These are phyloP conservation scores for Anseranas semipalmata DNA, from an alignment of 2,113 vertebrate species.

Conservation along the genomic window DNA sequence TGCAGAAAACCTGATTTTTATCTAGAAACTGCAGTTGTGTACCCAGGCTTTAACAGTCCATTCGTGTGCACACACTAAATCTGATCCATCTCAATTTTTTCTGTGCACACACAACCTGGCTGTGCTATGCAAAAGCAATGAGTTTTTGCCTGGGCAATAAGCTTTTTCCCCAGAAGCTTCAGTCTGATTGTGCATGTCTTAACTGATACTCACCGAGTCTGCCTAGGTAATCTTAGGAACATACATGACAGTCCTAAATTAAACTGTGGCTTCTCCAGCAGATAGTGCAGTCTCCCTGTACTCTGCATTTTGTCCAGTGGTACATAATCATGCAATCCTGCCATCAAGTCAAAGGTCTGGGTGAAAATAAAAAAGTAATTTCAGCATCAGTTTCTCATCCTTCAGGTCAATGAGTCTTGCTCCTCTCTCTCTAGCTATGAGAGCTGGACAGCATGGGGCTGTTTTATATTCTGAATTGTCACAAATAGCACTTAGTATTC, in stretches of 20 bases:
- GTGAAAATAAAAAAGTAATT: not conserved
- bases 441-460: not conserved
- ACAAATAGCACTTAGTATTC: constrained; percentile 21
- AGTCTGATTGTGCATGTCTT: not conserved
- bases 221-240: not conserved
- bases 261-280: not conserved
- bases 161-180: not conserved
- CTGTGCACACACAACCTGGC: not conserved
- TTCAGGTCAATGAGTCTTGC: not conserved
- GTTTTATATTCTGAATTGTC: constrained; percentile 15
- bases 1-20: not conserved
- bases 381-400: not conserved
- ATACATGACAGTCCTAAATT: no score
- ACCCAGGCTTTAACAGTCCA: not conserved
- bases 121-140: rapidly evolving
- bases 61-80: not conserved
- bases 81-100: not conserved
- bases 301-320: not conserved
- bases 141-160: not conserved
- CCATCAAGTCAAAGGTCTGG: not conserved
- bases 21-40: not conserved
- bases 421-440: not conserved
- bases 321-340: not conserved
- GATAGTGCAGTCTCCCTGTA: not conserved
- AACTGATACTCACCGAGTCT: not conserved